phyloP scores from a whole-genome alignment of 1,140 invertebrate genomes.

The Zaprionus capensis region DNA sequence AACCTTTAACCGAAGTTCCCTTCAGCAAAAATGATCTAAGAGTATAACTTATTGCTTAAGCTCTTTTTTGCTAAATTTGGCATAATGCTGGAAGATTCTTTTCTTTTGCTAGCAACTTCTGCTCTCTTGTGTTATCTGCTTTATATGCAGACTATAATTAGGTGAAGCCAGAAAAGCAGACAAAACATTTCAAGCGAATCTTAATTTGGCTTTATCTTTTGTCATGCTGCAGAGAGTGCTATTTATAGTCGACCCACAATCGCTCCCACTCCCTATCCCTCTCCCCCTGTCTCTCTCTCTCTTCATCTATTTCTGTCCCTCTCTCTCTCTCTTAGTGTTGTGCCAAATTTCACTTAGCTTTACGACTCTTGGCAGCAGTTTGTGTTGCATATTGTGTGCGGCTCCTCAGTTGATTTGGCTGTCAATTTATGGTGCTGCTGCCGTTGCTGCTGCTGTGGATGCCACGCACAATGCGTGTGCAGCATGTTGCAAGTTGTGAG shows the following conservation, averaged over 20 bases:
- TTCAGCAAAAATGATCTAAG: no score
- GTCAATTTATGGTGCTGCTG: constrained; percentile 33
- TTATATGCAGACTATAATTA: not conserved
- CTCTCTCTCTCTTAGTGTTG: not conserved
- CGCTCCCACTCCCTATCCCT: not conserved
- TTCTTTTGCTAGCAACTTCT: not conserved
- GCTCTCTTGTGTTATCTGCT: not conserved
- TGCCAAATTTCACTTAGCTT: constrained; percentile 25
- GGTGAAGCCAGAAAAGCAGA: not conserved
- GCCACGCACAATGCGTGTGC: constrained; percentile 56
- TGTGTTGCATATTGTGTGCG: constrained; percentile 17
- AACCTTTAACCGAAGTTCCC: no score
- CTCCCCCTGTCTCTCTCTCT: not conserved
- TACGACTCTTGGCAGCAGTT: constrained; percentile 16
- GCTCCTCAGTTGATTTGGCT: constrained; percentile 2
- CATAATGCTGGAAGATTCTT: not conserved
- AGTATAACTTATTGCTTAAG: no score
- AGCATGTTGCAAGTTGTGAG: constrained; percentile 40
- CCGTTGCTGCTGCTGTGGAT: constrained; percentile 9
- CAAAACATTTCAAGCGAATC: not conserved
- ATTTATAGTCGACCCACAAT: constrained; percentile 9
- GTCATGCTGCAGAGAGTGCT: not conserved
- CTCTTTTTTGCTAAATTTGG: constrained; percentile 1
- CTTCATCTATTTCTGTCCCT: not conserved
- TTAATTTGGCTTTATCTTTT: constrained; percentile 10